Evolutionary conservation across 2,888 invertebrate genomes (phyloP).

Genomic region (Macrophya annulata): DNA sequence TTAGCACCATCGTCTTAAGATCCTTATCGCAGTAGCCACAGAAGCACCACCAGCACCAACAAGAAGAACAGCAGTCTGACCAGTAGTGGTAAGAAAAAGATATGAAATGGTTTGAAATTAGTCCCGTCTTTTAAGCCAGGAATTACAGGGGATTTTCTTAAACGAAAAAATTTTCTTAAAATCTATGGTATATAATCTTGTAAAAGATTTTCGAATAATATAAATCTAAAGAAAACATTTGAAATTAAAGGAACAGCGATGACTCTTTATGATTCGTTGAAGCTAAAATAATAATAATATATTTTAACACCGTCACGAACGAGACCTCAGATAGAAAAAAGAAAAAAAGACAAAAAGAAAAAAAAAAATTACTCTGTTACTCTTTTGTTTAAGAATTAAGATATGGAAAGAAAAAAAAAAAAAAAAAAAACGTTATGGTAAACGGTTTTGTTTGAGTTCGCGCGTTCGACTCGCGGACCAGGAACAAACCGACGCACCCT

Average conservation of each 20-base stretch:
- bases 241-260: constrained; percentile 8
- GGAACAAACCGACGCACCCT: constrained; percentile 73
- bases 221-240: constrained; percentile 45
- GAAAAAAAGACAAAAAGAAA: too few relatives aligned
- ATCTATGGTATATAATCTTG: constrained; percentile 3
- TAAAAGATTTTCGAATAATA: not conserved
- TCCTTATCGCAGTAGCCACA: not conserved
- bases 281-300: not conserved
- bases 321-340: constrained; percentile 67
- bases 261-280: not conserved
- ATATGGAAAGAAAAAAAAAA: constrained; percentile 67
- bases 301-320: constrained; percentile 15
- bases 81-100: not conserved
- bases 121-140: constrained; percentile 4
- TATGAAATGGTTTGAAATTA: constrained; percentile 4
- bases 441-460: constrained; percentile 65
- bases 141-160: constrained; percentile 25
- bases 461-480: constrained; percentile 58
- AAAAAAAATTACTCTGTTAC: constrained; percentile 46
- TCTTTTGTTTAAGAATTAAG: constrained; percentile 72
- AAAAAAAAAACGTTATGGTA: not conserved
- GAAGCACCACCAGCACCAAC: not conserved
- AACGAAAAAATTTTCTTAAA: not conserved
- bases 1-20: constrained; percentile 9
- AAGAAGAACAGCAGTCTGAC: not conserved